Evolutionary conservation across 2,113 vertebrate species (phyloP).

Genomic region (mouse (Mus musculus)): DNA sequence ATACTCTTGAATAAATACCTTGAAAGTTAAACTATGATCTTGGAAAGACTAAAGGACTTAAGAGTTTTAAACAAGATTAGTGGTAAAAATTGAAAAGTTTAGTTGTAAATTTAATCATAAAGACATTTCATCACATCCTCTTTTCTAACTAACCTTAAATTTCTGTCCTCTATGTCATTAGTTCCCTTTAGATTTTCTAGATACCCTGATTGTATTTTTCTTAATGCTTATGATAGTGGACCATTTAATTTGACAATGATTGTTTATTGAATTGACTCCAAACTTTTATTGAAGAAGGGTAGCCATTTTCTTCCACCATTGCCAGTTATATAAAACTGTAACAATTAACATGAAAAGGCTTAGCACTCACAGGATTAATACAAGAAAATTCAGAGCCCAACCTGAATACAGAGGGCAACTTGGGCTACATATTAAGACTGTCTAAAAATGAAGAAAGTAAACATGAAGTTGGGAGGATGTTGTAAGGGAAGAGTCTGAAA

Average conservation of each 20-base stretch:
- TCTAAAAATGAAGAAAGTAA: background rate
- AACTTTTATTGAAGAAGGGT: background rate
- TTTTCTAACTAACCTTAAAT: conserved; percentile 25
- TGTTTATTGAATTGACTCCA: background rate
- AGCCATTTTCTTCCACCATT: background rate
- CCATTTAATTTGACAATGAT: conserved; percentile 40
- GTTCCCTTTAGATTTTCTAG: conserved; percentile 27
- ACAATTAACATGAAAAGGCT: background rate
- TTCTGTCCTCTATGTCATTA: background rate
- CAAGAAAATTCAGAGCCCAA: background rate
- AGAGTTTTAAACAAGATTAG: background rate
- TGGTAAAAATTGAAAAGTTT: conserved; percentile 7
- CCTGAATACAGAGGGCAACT: background rate
- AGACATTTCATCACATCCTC: background rate
- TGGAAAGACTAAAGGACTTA: background rate
- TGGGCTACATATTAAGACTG: background rate
- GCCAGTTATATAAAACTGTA: conserved; percentile 16
- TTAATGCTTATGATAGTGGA: background rate
- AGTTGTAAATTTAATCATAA: conserved; percentile 2
- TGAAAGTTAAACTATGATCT: conserved; percentile 21
- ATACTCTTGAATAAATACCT: background rate
- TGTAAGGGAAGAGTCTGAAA: background rate
- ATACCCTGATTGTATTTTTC: background rate
- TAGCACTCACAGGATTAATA: background rate
- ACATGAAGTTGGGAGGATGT: background rate